Evolutionary conservation across 2,797 vertebrate genomes (phyloP).

Genomic region (Enoplosus armatus): DNA sequence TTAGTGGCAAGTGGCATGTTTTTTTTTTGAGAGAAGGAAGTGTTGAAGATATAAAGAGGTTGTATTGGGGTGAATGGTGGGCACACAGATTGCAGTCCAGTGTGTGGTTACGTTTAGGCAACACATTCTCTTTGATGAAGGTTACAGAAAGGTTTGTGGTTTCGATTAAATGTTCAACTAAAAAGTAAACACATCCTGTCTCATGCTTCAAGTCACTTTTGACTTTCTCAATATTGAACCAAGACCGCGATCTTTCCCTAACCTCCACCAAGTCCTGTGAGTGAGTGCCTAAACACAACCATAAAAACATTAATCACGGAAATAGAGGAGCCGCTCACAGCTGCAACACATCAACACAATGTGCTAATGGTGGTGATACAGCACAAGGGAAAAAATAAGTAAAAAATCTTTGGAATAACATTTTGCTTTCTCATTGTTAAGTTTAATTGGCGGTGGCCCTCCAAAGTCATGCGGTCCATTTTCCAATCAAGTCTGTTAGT

Average conservation of each 20-base stretch:
- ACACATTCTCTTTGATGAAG: conserved; percentile 21
- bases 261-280: conserved; percentile 30
- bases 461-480: conserved; percentile 10
- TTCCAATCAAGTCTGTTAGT: not conserved
- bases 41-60: not conserved
- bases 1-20: not conserved
- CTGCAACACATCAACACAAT: conserved; percentile 49
- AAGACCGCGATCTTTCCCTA: conserved; percentile 19
- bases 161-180: conserved; percentile 21
- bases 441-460: conserved; percentile 17
- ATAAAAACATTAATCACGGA: conserved; percentile 52
- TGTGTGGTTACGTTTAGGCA: conserved; percentile 6
- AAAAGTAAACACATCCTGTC: conserved; percentile 32
- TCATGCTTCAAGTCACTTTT: conserved; percentile 17
- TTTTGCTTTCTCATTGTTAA: conserved; percentile 23
- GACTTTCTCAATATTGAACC: conserved; percentile 29
- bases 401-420: conserved; percentile 35
- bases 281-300: conserved; percentile 25
- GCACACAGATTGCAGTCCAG: not conserved
- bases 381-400: conserved; percentile 19
- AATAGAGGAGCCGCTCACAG: conserved; percentile 43
- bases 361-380: conserved; percentile 17
- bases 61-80: not conserved
- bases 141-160: conserved; percentile 23
- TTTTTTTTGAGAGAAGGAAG: not conserved